These are phyloP conservation scores for Hippoglossus stenolepis DNA, from an alignment of 2,113 vertebrate species.

Conservation along the genomic window DNA sequence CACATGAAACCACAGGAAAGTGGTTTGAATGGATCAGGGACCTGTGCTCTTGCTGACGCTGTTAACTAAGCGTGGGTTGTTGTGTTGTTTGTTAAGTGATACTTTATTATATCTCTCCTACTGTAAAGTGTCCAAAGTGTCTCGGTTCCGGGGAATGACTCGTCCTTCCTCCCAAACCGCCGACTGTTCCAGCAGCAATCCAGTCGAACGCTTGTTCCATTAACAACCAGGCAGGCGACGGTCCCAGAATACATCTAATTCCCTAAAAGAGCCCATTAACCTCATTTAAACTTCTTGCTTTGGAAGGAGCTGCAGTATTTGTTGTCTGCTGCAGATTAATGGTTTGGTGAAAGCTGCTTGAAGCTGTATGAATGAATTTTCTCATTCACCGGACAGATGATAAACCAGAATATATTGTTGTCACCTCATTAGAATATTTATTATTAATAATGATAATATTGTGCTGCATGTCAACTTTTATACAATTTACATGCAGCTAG, in stretches of 20 bases:
- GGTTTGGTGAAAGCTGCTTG: neutral
- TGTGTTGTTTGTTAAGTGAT: too few relatives aligned
- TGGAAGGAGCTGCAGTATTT: neutral
- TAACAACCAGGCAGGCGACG: constrained; percentile 12
- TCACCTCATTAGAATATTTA: too few relatives aligned
- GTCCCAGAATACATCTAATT: constrained; percentile 14
- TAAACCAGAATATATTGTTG: neutral
- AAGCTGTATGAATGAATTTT: neutral
- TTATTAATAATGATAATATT: too few relatives aligned
- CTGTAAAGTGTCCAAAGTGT: too few relatives aligned
- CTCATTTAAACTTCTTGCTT: constrained; percentile 11
- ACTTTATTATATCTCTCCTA: too few relatives aligned
- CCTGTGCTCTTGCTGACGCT: too few relatives aligned
- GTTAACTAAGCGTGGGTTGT: too few relatives aligned
- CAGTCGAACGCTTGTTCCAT: constrained; percentile 3
- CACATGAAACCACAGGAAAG: too few relatives aligned
- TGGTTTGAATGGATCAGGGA: too few relatives aligned
- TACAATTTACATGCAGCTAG: neutral
- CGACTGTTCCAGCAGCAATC: neutral
- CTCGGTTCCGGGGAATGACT: too few relatives aligned
- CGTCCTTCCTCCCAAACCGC: too few relatives aligned
- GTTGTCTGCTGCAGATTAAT: neutral
- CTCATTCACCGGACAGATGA: neutral
- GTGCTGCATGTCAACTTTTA: too few relatives aligned
- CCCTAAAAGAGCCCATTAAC: constrained; percentile 25